Percentiles rank a stretch among this genome's conserved stretches.
These are phyloP conservation scores for Sycobia sp. DNA, from an alignment of 1,140 invertebrate species.

Conservation along the genomic window DNA sequence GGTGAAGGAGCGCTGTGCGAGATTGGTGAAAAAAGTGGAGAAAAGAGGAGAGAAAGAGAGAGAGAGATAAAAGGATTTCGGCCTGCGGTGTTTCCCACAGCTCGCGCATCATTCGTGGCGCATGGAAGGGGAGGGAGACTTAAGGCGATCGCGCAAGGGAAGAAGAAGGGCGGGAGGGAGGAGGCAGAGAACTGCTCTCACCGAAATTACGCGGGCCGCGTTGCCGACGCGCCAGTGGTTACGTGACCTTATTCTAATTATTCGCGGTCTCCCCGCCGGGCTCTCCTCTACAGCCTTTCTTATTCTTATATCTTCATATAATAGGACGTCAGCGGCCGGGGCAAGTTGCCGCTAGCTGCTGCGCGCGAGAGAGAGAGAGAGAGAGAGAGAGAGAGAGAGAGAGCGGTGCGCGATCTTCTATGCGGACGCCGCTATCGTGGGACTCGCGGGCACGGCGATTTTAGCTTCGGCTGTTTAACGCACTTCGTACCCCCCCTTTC, in stretches of 20 bases:
- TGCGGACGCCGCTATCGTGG: background rate
- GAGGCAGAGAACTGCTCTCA: conserved; percentile 8
- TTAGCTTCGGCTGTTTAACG: background rate
- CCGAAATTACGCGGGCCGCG: conserved; percentile 17
- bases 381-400: too few species aligned
- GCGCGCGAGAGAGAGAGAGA: too few species aligned
- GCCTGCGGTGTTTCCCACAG: conserved; percentile 27
- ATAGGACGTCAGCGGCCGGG: background rate
- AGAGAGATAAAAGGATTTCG: conserved; percentile 19
- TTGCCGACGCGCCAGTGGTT: conserved; percentile 4
- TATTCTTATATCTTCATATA: conserved; percentile 18
- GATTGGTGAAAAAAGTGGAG: conserved; percentile 10
- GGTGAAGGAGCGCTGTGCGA: background rate
- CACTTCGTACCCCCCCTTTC: background rate
- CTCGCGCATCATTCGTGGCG: conserved; percentile 10
- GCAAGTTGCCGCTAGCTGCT: background rate
- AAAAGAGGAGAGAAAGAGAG: conserved; percentile 7
- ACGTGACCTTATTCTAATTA: conserved; percentile 32
- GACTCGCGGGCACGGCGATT: background rate
- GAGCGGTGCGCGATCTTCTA: background rate
- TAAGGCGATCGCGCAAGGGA: background rate
- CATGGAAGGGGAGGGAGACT: too few species aligned
- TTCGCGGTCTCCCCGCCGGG: conserved; percentile 2
- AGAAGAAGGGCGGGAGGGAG: too few species aligned
- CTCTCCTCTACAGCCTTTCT: background rate